A percentile compares a stretch with the other conserved stretches of the same genome.
These are phyloP conservation scores for Nephrotoma guestfalica DNA, from an alignment of 2,888 invertebrate genomes.

Conservation along the genomic window DNA sequence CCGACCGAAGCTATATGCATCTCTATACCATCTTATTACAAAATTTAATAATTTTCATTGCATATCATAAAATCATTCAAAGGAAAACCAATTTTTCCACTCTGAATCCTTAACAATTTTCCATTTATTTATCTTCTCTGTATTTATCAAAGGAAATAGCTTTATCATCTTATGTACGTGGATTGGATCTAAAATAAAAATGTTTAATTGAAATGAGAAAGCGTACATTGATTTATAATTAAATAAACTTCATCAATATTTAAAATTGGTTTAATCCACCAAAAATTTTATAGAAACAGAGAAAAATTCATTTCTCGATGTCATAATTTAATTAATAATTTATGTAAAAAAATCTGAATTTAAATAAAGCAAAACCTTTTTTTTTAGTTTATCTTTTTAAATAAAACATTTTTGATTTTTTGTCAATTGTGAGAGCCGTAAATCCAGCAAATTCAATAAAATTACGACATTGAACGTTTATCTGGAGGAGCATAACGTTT, in stretches of 20 bases:
- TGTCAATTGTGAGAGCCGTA: neutral
- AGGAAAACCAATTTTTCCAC: neutral
- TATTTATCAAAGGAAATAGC: neutral
- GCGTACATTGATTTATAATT: neutral
- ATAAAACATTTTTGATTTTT: neutral
- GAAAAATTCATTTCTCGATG: neutral
- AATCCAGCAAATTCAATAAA: neutral
- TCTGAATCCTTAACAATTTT: neutral
- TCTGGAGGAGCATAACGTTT: neutral
- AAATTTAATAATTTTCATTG: neutral
- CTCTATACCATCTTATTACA: too few relatives aligned
- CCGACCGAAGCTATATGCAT: too few relatives aligned
- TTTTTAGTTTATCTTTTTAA: neutral
- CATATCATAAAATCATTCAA: neutral
- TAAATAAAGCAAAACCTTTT: neutral
- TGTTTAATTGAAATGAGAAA: neutral
- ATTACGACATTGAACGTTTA: neutral
- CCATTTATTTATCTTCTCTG: neutral
- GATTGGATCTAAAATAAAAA: neutral
- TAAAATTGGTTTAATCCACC: neutral
- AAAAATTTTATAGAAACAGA: neutral
- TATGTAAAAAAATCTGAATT: neutral
- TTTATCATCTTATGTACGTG: neutral
- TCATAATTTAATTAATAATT: neutral
- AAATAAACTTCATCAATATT: neutral